phyloP scores from a whole-genome alignment of 2,113 vertebrate genomes.

The Elachura formosa region DNA sequence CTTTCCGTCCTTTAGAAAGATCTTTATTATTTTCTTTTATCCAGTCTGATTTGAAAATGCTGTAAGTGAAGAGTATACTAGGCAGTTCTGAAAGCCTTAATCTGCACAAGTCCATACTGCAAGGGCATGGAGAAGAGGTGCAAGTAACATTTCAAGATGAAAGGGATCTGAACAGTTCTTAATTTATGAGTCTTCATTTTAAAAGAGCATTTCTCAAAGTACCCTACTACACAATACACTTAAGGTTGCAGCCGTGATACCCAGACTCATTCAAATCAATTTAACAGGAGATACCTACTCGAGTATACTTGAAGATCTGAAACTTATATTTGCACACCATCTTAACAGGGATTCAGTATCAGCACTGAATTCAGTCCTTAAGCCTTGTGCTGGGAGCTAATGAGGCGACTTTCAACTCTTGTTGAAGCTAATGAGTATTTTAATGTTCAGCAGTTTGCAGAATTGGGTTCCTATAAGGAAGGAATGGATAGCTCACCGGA shows the following conservation, averaged over 20 bases:
- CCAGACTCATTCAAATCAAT: not conserved
- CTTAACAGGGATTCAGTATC: not conserved
- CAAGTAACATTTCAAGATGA: not conserved
- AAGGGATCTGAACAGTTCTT: not conserved
- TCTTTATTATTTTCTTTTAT: not conserved
- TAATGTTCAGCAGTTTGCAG: not conserved
- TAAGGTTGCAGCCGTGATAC: not conserved
- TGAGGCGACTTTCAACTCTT: not conserved
- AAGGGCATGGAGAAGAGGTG: rapidly evolving
- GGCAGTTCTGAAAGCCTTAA: not conserved
- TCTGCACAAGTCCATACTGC: not conserved
- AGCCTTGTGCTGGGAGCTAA: not conserved
- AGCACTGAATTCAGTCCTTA: not conserved
- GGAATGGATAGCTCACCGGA: not conserved
- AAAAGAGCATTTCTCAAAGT: not conserved
- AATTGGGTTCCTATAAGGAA: not conserved
- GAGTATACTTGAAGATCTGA: not conserved
- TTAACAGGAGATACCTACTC: not conserved
- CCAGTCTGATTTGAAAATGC: not conserved
- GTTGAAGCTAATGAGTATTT: not conserved
- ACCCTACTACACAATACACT: not conserved
- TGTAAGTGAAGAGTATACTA: not conserved
- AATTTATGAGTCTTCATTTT: not conserved
- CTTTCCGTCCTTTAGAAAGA: not conserved
- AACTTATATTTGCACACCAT: not conserved